These are phyloP conservation scores for Synanthedon formicaeformis DNA, from an alignment of 2,888 invertebrate species.

Conservation along the genomic window DNA sequence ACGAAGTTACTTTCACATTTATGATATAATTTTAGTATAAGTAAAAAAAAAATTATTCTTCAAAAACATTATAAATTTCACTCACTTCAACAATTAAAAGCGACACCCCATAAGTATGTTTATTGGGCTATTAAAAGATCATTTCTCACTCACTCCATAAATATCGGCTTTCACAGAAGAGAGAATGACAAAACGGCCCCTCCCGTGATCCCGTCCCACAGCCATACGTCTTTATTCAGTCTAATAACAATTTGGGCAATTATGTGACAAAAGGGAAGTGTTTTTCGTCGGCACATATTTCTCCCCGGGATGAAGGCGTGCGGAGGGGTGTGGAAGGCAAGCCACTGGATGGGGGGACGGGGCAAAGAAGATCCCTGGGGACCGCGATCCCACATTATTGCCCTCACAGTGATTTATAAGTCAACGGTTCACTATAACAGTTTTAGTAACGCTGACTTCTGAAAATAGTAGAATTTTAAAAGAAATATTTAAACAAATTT, in stretches of 20 bases:
- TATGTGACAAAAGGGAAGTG: slow-evolving; percentile 67
- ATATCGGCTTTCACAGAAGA: slow-evolving; percentile 23
- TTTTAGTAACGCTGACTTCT: neutral
- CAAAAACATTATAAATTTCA: too few relatives aligned
- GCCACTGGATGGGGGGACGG: neutral
- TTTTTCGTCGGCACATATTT: slow-evolving; percentile 50
- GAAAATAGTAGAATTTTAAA: neutral
- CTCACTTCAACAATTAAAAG: too few relatives aligned
- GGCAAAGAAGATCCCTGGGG: slow-evolving; percentile 35
- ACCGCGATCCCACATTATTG: slow-evolving; percentile 56
- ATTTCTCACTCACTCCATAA: slow-evolving; percentile 56
- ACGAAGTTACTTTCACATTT: too few relatives aligned
- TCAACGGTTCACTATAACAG: slow-evolving; percentile 17
- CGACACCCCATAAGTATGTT: too few relatives aligned
- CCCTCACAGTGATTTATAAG: slow-evolving; percentile 56
- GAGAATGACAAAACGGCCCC: slow-evolving; percentile 22
- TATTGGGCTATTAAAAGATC: slow-evolving; percentile 52
- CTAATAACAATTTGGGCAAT: slow-evolving; percentile 70
- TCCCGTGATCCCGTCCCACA: slow-evolving; percentile 21
- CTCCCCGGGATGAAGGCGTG: slow-evolving; percentile 9
- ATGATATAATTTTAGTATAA: too few relatives aligned
- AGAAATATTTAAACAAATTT: too few relatives aligned
- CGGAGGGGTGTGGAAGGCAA: slow-evolving; percentile 5
- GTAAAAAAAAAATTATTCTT: too few relatives aligned
- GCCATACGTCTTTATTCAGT: slow-evolving; percentile 67